Conservation (phyloP, 2,113 vertebrate genomes). For the Phainopepla nitens region DNA sequence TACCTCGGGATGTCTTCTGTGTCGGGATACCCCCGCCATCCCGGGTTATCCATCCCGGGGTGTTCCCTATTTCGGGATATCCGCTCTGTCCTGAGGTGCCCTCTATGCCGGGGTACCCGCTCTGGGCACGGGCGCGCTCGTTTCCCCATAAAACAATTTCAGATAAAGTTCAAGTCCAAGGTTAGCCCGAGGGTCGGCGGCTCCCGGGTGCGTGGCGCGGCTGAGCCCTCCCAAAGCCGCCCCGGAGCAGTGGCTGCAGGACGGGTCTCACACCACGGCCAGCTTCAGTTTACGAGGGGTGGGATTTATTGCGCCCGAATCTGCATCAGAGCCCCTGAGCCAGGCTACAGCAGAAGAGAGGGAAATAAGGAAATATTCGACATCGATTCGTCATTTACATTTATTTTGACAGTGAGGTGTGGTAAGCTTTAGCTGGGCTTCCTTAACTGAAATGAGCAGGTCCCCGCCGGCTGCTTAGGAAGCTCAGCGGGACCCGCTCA, state of each 20-base stretch:
- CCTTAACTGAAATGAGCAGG: background rate
- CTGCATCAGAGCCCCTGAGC: background rate
- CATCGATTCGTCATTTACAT: background rate
- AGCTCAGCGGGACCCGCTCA: background rate
- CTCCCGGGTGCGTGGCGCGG: rapidly evolving
- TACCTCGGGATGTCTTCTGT: background rate
- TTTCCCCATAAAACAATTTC: background rate
- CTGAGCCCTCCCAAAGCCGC: background rate
- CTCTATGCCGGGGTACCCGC: background rate
- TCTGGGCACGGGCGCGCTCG: background rate
- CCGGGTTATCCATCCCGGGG: no score
- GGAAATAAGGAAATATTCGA: background rate
- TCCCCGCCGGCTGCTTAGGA: background rate
- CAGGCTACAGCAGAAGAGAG: background rate
- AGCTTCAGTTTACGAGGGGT: background rate
- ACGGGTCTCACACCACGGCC: rapidly evolving
- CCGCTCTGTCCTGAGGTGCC: background rate
- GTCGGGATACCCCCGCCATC: background rate
- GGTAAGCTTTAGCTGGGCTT: background rate
- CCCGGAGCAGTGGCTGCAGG: rapidly evolving
- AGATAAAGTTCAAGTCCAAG: background rate
- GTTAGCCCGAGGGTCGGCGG: background rate
- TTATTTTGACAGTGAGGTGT: background rate
- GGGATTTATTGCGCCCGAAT: background rate
- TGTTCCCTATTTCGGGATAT: background rate